Base-by-base conservation (phyloP, 2,888 invertebrate species). In the Pterostichus madidus region DNA sequence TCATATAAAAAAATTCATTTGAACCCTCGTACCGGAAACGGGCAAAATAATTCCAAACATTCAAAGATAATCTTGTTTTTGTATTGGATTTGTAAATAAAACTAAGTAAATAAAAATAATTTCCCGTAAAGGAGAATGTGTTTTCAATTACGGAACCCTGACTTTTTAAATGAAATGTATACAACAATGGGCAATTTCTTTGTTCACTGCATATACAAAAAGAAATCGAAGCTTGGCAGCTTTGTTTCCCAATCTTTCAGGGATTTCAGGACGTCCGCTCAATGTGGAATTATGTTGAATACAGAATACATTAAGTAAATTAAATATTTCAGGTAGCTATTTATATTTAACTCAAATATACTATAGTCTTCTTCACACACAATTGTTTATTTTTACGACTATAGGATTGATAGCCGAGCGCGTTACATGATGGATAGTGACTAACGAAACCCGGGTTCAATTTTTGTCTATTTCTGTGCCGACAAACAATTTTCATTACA, bases 81-180 rank as follows among this genome's bases (percentile, higher is more conserved):
- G n/a, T 64, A 59, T 39, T 64, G 64, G 35, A 64, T 35, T 64
- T 24, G 17, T 17, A 10, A 56, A 56, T 56, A 53, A 53, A 13
- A 53, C 59, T 10, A 59, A 59, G 59, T 59, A 59, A 64, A 64
- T 64, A 64, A 64, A 64, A 64, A 64, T 64, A 64, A 64, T 32
- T 64, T 64, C 64, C 31, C 59, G 31, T 64, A 31, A n/a, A 64
- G 64, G 8, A 56, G 56, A 17, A 31, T 8, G 35, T 64, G 35
- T 64, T 64, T 64, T 35, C 64, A 64, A 64, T 64, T 64, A 64
- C 64, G 6, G 64, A n/a, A 31, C 64, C 32, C 39, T 64, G 64
- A 64, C 64, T 64, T 64, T 64, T 64, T 64, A 64, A 64, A 64
- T 64, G 64, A 64, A 64, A 64, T 64, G 64, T 64, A 64, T 64